phyloP scores from a whole-genome alignment of 1,140 invertebrate genomes.

The Bombus confusus region DNA sequence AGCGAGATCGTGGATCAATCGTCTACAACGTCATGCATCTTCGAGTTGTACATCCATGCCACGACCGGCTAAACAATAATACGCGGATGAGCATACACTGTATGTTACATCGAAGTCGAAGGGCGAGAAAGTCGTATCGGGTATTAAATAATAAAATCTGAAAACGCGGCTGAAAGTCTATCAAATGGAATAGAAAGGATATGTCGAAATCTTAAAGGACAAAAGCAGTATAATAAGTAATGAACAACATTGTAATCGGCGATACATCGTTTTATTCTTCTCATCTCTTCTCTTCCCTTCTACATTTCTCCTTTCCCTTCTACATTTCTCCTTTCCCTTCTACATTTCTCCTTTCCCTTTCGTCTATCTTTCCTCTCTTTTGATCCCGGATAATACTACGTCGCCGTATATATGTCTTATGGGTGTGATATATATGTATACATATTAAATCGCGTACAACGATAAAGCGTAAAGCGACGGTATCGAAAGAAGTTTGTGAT shows the following conservation, averaged over 20 bases:
- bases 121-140: conserved; percentile 16
- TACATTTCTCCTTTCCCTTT: neutral
- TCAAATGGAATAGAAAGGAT: conserved; percentile 55
- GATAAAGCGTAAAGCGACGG: too few species aligned
- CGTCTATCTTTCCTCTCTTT: neutral
- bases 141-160: conserved; percentile 55
- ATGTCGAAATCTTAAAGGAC: conserved; percentile 49
- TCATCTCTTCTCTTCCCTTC: neutral
- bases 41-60: neutral
- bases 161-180: conserved; percentile 53
- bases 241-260: conserved; percentile 22
- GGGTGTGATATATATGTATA: too few species aligned
- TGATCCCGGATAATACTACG: conserved; percentile 3
- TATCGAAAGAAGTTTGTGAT: too few species aligned
- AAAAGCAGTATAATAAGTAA: conserved; percentile 57
- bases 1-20: neutral
- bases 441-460: too few species aligned
- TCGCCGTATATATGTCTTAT: too few species aligned
- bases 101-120: conserved; percentile 6
- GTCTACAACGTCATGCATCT: too few species aligned
- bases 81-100: conserved; percentile 28
- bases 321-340: neutral
- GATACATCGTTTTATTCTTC: neutral
- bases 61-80: conserved; percentile 27
- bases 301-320: neutral